These are phyloP conservation scores for Xenopus laevis DNA, from an alignment of 2,113 vertebrate species.

Conservation along the genomic window DNA sequence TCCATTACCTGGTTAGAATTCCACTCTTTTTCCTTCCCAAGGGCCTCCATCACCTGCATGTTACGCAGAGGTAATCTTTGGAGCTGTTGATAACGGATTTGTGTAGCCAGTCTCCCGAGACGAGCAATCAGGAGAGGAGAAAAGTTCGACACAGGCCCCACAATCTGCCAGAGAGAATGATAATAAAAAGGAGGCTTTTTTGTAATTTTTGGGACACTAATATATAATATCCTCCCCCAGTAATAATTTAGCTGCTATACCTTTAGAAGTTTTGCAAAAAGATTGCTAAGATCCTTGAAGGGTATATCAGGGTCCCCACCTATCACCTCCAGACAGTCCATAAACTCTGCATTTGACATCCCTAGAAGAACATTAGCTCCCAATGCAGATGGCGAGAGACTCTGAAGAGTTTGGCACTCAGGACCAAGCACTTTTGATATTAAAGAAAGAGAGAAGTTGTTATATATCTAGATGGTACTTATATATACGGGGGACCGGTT, in stretches of 20 bases:
- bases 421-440: not conserved
- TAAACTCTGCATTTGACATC: constrained; percentile 63
- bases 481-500: too few species aligned
- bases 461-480: too few species aligned
- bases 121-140: constrained; percentile 61
- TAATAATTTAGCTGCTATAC: constrained; percentile 46
- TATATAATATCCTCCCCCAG: not conserved
- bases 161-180: constrained; percentile 2
- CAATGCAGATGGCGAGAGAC: constrained; percentile 59
- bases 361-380: constrained; percentile 55
- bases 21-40: constrained; percentile 22
- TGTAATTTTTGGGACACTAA: not conserved
- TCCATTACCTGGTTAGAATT: constrained; percentile 4
- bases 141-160: constrained; percentile 51
- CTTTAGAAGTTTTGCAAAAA: constrained; percentile 64
- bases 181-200: not conserved
- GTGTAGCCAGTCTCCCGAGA: constrained; percentile 53
- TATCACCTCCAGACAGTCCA: constrained; percentile 69
- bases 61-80: not conserved
- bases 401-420: constrained; percentile 1
- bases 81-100: not conserved
- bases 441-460: not conserved
- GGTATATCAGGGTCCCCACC: constrained; percentile 60
- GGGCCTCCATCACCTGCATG: constrained; percentile 21
- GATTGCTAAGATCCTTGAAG: constrained; percentile 54